Evolutionary conservation across 2,797 vertebrate species (phyloP), one percentile per base, ranked within the genome.

Genomic region (Moxostoma hubbsi): DNA sequence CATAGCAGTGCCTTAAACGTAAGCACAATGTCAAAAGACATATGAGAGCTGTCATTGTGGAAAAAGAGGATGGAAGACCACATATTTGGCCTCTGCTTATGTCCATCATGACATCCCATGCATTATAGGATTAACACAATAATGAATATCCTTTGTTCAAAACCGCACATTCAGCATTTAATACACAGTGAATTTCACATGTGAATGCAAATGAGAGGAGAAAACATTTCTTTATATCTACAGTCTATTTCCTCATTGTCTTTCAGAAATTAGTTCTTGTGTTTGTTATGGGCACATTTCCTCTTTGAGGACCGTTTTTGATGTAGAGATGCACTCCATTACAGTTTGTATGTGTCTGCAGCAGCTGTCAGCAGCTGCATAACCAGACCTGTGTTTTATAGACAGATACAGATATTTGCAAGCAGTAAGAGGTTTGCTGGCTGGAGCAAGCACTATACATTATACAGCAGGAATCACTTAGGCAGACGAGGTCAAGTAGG

Each of bases 281-380:
- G 10, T 54, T 11, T 65, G 49, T 5, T 2, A 9, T 49, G 46
- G 47, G 51, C 36, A 36, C 9, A 43, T 18, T 66, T 59, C 43
- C 67, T 69, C 24, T 51, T 16, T 18, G 49, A 77, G 57, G 63
- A 74, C 63, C 49, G 64, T 64, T 4, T 13, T 61, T 18, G 68
- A 18, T 51, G 43, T 5, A 62, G 71, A 69, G 78, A 67, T 50
- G 8, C 13, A 73, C 75, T 79, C 78, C 79, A 61, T 81, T 72
- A 72, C 82, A 73, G 75, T 51, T 66, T 49, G 55, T 36, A 36
- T 74, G 77, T 81, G 53, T 81, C 82, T 82, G 76, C 50, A 59
- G 73, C 73, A 80, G 76, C 84, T 83, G 84, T 83, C 84, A 83
- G 80, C 82, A 83, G 79, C 80, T 77, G 76, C 77, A 77, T 80